These are phyloP conservation scores for Drosophila sechellia DNA, from an alignment of 1,140 invertebrate species.

Conservation along the genomic window DNA sequence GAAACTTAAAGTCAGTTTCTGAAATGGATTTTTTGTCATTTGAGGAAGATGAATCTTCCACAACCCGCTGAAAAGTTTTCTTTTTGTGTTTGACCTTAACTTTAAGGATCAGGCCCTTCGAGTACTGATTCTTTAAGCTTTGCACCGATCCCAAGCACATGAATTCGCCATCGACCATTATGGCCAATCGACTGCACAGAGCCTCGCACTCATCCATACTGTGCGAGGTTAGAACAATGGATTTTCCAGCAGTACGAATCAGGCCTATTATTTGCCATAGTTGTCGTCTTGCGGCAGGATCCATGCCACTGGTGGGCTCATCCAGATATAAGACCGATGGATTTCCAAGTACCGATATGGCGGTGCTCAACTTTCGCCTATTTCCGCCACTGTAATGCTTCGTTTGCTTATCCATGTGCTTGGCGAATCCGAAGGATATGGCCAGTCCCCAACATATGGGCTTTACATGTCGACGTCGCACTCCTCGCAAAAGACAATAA, in stretches of 20 bases:
- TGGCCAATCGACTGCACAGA: conserved; percentile 92
- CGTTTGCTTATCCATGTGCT: conserved; percentile 85
- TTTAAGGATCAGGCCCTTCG: conserved; percentile 87
- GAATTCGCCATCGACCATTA: conserved; percentile 94
- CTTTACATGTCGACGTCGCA: conserved; percentile 85
- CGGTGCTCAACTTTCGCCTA: conserved; percentile 96
- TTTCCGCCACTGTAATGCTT: conserved; percentile 94
- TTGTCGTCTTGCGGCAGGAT: conserved; percentile 92
- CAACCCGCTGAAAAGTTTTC: background rate
- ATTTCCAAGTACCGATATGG: conserved; percentile 95
- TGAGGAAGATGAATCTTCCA: conserved; percentile 2
- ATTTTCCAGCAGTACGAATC: conserved; percentile 88
- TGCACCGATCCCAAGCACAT: conserved; percentile 89
- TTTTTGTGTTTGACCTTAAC: conserved; percentile 37
- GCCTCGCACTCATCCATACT: conserved; percentile 96
- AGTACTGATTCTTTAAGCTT: conserved; percentile 89
- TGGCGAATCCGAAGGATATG: conserved; percentile 83
- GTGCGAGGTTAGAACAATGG: conserved; percentile 91
- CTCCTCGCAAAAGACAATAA: conserved; percentile 91
- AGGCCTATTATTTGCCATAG: conserved; percentile 90
- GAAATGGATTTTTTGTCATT: background rate
- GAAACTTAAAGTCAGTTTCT: too few relatives aligned
- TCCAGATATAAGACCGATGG: conserved; percentile 94
- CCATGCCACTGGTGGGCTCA: conserved; percentile 93
- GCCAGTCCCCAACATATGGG: conserved; percentile 74